phyloP scores from a whole-genome alignment of 1,140 invertebrate species.

The Sycophila sp. region DNA sequence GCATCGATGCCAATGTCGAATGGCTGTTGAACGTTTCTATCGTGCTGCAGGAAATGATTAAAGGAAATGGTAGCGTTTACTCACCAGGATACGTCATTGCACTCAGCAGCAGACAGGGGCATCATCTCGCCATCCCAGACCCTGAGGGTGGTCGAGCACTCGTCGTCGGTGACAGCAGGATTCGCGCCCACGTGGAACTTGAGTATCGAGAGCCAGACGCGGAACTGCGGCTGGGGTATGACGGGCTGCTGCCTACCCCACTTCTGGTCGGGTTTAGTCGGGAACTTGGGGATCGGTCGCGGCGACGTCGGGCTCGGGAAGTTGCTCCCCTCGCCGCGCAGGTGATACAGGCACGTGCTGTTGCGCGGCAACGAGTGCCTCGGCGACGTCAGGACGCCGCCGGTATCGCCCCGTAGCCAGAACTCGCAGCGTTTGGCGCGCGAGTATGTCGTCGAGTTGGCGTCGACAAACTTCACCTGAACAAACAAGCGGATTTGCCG shows the following conservation, averaged over 20 bases:
- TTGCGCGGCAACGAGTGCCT: conserved; percentile 84
- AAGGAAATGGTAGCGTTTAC: conserved; percentile 33
- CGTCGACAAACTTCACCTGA: conserved; percentile 84
- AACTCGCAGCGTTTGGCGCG: conserved; percentile 88
- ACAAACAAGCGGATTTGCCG: conserved; percentile 13
- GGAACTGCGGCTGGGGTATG: conserved; percentile 73
- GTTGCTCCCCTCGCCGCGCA: conserved; percentile 71
- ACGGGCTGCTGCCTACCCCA: conserved; percentile 70
- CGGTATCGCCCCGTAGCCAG: conserved; percentile 81
- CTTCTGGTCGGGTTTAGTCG: conserved; percentile 67
- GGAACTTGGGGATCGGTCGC: conserved; percentile 71
- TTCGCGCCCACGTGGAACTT: conserved; percentile 81
- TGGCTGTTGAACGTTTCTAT: no score
- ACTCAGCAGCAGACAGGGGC: conserved; percentile 72
- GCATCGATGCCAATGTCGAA: no score
- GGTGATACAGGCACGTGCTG: conserved; percentile 86
- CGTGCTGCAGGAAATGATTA: no score
- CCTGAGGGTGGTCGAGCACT: conserved; percentile 81
- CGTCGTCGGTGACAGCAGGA: conserved; percentile 71
- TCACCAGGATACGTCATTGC: conserved; percentile 84
- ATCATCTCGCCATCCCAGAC: conserved; percentile 86
- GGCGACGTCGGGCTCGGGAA: conserved; percentile 69
- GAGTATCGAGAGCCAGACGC: conserved; percentile 87
- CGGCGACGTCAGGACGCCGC: conserved; percentile 81
- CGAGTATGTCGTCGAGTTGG: conserved; percentile 80